A percentile compares a stretch with the other conserved stretches of the same genome.
phyloP scores from a whole-genome alignment of 2,797 vertebrate species.

The Pristis pectinata region DNA sequence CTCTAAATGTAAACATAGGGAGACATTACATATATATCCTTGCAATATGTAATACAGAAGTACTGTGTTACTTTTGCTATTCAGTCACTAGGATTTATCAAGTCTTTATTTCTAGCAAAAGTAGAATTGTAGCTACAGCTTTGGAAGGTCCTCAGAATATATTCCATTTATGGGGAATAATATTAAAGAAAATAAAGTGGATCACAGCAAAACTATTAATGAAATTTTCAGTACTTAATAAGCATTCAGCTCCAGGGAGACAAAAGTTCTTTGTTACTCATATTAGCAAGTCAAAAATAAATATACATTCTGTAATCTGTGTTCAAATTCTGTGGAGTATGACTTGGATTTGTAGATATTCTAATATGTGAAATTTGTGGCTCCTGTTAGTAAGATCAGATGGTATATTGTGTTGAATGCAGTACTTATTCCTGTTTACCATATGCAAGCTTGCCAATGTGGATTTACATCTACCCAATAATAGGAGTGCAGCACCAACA shows the following conservation, averaged over 20 bases:
- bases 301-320: not conserved
- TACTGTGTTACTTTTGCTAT: not conserved
- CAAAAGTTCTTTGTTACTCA: constrained; percentile 13
- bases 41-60: not conserved
- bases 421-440: constrained; percentile 10
- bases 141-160: not conserved
- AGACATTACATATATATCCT: not conserved
- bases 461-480: constrained; percentile 7
- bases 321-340: constrained; percentile 2
- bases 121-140: not conserved
- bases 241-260: constrained; percentile 4
- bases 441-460: constrained; percentile 26
- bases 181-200: not conserved
- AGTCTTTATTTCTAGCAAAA: not conserved
- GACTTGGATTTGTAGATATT: not conserved
- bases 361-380: not conserved
- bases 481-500: constrained; percentile 1
- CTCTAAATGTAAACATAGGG: not conserved
- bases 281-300: not conserved
- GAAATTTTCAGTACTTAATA: constrained; percentile 17
- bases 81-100: constrained; percentile 13
- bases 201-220: constrained; percentile 25
- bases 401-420: not conserved
- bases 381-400: constrained; percentile 1
- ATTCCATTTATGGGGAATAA: not conserved